Evolutionary conservation across 64 coral and sea anemone species (phyloP).

Genomic region (Trachythela sp.): DNA sequence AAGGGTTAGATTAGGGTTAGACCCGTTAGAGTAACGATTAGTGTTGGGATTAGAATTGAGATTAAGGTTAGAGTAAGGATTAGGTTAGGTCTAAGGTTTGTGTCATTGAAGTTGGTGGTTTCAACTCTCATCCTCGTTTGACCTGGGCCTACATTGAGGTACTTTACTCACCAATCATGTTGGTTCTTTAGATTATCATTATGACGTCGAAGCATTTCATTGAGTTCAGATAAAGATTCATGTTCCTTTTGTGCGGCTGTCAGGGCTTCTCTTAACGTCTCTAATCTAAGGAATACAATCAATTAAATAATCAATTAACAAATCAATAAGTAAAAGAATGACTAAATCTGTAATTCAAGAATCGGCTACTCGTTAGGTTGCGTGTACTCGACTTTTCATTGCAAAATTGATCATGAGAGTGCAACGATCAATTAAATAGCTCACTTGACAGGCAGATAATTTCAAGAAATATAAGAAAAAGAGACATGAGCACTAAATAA

Average conservation of each 20-base stretch:
- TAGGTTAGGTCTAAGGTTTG: no score
- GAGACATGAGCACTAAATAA: no score
- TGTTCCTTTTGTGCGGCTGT: conserved; percentile 88
- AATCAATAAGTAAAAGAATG: neutral
- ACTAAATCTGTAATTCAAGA: neutral
- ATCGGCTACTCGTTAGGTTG: no score
- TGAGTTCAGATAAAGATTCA: conserved; percentile 79
- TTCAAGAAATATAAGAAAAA: no score
- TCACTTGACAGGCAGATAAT: no score
- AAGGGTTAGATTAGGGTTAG: no score
- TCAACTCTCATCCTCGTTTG: no score
- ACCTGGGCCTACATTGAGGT: no score
- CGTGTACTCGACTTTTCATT: no score
- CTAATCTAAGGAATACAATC: conserved; percentile 50
- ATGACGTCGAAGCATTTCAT: conserved; percentile 83
- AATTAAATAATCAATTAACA: neutral
- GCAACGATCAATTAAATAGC: no score
- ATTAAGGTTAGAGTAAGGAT: neutral
- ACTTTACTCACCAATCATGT: conserved; percentile 88
- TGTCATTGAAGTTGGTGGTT: neutral
- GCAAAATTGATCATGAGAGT: no score
- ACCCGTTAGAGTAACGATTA: conserved; percentile 14
- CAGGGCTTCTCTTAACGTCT: conserved; percentile 73
- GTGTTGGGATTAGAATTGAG: neutral
- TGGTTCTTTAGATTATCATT: conserved; percentile 96